A percentile compares a stretch with the other conserved stretches of the same genome.
Evolutionary conservation across 2,888 invertebrate species (phyloP).

Genomic region (Gonocerus acuteangulatus): DNA sequence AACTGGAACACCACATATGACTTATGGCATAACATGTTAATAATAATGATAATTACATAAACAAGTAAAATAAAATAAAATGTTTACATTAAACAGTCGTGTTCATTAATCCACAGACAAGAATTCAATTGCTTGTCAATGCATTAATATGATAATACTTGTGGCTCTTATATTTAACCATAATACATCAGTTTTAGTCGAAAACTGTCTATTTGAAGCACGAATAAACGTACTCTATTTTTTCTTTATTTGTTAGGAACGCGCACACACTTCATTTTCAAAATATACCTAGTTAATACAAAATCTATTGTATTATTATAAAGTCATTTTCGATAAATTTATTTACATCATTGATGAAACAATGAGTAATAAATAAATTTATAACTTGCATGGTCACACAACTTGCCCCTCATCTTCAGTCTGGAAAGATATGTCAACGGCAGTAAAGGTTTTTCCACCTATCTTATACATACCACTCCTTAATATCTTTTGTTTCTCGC

Average conservation of each 20-base stretch:
- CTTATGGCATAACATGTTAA: conserved; percentile 34
- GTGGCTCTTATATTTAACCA: neutral
- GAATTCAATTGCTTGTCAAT: no score
- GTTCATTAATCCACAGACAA: neutral
- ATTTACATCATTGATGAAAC: conserved; percentile 14
- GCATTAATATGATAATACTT: neutral
- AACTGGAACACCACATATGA: neutral
- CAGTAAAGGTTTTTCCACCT: neutral
- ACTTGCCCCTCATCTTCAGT: conserved; percentile 7
- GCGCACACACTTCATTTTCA: conserved; percentile 16
- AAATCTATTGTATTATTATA: conserved; percentile 23
- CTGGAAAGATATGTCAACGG: conserved; percentile 20
- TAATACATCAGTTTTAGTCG: conserved; percentile 8
- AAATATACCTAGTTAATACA: conserved; percentile 21
- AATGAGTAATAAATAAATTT: conserved; percentile 23
- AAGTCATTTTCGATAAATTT: conserved; percentile 21
- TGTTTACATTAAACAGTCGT: neutral
- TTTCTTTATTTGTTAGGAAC: conserved; percentile 19
- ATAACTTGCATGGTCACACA: conserved; percentile 3
- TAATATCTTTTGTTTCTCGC: conserved; percentile 75
- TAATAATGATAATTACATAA: conserved; percentile 29
- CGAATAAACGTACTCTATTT: conserved; percentile 18
- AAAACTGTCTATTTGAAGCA: conserved; percentile 19
- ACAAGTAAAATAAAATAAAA: conserved; percentile 5
- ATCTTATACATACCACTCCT: conserved; percentile 89